Base-by-base conservation (phyloP, 2,113 vertebrate genomes). In the Cisticola juncidis region DNA sequence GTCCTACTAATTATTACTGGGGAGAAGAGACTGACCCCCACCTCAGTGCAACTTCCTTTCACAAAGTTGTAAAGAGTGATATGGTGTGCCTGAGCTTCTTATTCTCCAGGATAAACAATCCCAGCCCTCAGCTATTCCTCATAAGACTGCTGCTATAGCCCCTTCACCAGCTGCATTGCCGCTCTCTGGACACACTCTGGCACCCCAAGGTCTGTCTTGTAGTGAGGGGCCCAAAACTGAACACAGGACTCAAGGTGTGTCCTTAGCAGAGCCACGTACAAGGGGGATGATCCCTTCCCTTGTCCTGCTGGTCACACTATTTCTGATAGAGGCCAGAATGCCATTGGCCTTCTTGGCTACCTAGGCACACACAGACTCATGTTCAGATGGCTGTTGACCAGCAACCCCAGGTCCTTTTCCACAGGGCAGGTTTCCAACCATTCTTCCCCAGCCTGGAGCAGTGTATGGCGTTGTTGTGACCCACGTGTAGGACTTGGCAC, bases 251-350 rank as follows among this genome's bases (percentile, higher is more conserved):
- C 45, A 51, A 66, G 22, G 13, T 25, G 13, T 7, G 11, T 28
- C 23, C 10, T 81, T 13, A 38, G 4, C 26, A 51, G 36, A 33
- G 33, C 22, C 5, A 26, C 36, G 19, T 38, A 38, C 19, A 50
- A 15, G 3, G 8, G 8, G 13, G 6, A n/a, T 0, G 0, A 51
- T 24, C 12, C n/a, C 36, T n/a, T 33, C 19, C 28, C 33, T n/a
- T 7, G 44, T 38, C 33, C 33, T 58, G 12, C 12, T 66, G 60
- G 36, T 7, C 51, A 50, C 44, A 24, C 4, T 28, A 3, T 33
- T 64, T 9, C 36, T 72, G 14, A 65, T 6, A 42, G 3, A 56
- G 50, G 14, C 17, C 42, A 26, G 57, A 8, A 64, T 80, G 35
- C 22, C 36, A 19, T 1, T 44, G 29, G 22, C 31, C 9, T 57